Evolutionary conservation across 2,797 vertebrate genomes (phyloP).

Genomic region (Labeo calbasu): DNA sequence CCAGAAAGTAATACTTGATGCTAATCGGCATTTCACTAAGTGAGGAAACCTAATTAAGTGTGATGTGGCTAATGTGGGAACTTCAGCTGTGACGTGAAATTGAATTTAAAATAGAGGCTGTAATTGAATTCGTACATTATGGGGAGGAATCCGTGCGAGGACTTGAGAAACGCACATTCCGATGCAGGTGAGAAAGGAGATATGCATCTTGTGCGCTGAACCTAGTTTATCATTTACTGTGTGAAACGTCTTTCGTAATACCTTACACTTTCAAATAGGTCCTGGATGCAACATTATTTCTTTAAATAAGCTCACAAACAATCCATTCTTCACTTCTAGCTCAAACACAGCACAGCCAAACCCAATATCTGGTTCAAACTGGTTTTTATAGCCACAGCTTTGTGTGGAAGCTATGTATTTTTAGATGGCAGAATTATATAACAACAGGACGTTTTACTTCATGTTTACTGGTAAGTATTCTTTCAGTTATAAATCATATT

Average conservation of each 20-base stretch:
- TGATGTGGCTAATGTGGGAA: constrained; percentile 63
- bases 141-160: not conserved
- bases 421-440: not conserved
- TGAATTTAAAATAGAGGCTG: constrained; percentile 52
- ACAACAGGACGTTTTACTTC: not conserved
- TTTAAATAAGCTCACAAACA: constrained; percentile 9
- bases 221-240: not conserved
- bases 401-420: not conserved
- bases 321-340: not conserved
- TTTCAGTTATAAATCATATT: not conserved
- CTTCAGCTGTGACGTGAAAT: constrained; percentile 62
- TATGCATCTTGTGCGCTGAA: not conserved
- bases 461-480: not conserved
- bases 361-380: not conserved
- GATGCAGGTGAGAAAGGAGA: constrained; percentile 23
- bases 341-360: not conserved
- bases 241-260: not conserved
- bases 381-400: not conserved
- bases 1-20: constrained; percentile 53
- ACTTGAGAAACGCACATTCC: not conserved
- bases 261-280: not conserved
- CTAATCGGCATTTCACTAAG: constrained; percentile 58
- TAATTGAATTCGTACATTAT: constrained; percentile 29
- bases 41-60: constrained; percentile 66
- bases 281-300: not conserved